phyloP scores from a whole-genome alignment of 2,888 invertebrate genomes.

The Hydraecia micacea region DNA sequence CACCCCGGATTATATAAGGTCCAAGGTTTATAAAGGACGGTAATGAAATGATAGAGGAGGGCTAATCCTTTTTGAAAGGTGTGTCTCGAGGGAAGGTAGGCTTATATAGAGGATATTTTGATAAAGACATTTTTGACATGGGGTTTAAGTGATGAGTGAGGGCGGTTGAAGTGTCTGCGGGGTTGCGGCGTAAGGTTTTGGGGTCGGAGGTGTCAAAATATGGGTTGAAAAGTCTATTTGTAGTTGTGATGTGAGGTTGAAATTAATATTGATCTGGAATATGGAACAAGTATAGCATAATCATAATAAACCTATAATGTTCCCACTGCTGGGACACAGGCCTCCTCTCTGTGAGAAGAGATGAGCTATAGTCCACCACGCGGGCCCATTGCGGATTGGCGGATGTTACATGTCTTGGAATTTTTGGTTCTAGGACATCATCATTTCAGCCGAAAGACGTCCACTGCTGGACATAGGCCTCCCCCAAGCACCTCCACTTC shows the following conservation, averaged over 20 bases:
- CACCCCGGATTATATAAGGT: conserved; percentile 25
- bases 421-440: too few relatives aligned
- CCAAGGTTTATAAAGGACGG: conserved; percentile 40
- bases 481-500: too few relatives aligned
- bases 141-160: conserved; percentile 42
- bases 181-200: neutral
- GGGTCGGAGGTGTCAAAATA: conserved; percentile 5
- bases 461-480: too few relatives aligned
- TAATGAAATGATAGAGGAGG: conserved; percentile 59
- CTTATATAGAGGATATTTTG: conserved; percentile 50
- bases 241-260: neutral
- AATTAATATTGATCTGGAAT: neutral
- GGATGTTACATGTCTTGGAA: too few relatives aligned
- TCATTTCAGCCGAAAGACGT: too few relatives aligned
- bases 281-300: neutral
- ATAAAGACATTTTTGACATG: conserved; percentile 43
- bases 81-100: conserved; percentile 41
- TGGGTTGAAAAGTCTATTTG: neutral
- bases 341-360: neutral
- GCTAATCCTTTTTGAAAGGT: conserved; percentile 60
- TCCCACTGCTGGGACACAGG: neutral
- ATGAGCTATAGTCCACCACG: too few relatives aligned
- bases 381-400: too few relatives aligned
- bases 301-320: neutral
- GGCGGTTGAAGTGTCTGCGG: conserved; percentile 23